Evolutionary conservation across 1,140 invertebrate species (phyloP).

Genomic region (Zaprionus vittiger): DNA sequence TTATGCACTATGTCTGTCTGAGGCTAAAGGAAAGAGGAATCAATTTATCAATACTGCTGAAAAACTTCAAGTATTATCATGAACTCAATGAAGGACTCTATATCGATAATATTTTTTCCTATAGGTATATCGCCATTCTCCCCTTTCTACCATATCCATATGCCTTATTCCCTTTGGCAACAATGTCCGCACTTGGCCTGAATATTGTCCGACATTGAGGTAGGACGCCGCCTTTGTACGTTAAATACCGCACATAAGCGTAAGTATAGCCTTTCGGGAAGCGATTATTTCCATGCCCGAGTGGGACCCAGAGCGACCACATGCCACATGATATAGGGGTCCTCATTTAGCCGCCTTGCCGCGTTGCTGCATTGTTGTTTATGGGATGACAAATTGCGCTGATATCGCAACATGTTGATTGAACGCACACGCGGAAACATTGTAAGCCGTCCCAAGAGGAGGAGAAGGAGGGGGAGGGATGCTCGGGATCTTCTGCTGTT

Average conservation of each 20-base stretch:
- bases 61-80: too few species aligned
- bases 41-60: too few species aligned
- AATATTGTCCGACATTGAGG: slow-evolving; percentile 29
- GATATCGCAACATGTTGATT: slow-evolving; percentile 82
- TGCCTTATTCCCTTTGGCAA: neutral
- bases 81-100: too few species aligned
- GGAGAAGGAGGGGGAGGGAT: neutral
- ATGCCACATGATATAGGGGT: slow-evolving; percentile 46
- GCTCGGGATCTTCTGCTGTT: slow-evolving; percentile 13
- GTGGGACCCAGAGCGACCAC: neutral
- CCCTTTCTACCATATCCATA: neutral
- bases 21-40: too few species aligned
- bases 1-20: too few species aligned
- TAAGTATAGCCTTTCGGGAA: slow-evolving; percentile 38
- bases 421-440: slow-evolving; percentile 79
- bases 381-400: slow-evolving; percentile 81
- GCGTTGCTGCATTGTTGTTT: slow-evolving; percentile 58
- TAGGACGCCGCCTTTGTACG: slow-evolving; percentile 32
- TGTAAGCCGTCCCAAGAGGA: slow-evolving; percentile 42
- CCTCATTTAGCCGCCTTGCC: slow-evolving; percentile 33
- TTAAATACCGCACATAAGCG: slow-evolving; percentile 14
- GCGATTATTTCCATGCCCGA: slow-evolving; percentile 41
- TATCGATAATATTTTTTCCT: neutral
- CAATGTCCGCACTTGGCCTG: neutral
- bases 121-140: neutral